phyloP scores from a whole-genome alignment of 2,113 vertebrate species.

The Muntiacus muntjak region DNA sequence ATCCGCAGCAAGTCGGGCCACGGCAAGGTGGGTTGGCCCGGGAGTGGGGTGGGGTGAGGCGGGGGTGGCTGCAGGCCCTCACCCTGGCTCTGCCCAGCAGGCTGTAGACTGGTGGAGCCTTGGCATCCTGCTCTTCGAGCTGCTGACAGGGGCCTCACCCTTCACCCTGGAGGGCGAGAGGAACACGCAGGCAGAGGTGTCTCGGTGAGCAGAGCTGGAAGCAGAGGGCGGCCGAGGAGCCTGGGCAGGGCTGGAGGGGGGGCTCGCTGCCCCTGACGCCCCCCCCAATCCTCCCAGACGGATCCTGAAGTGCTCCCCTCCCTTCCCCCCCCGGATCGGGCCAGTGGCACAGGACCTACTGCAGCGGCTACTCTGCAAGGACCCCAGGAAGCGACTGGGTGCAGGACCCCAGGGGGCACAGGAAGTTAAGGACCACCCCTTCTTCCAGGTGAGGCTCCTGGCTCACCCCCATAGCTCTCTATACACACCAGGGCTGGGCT shows the following conservation, averaged over 20 bases:
- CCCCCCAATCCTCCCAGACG: conserved; percentile 81
- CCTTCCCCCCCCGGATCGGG: conserved; percentile 88
- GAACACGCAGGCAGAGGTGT: conserved; percentile 93
- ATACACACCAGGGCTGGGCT: neutral
- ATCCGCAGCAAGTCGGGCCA: conserved; percentile 91
- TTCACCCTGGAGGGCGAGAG: conserved; percentile 93
- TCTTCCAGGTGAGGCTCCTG: conserved; percentile 86
- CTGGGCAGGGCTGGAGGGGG: conserved; percentile 49
- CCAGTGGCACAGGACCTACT: conserved; percentile 89
- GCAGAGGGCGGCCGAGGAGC: neutral
- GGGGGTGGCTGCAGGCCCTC: neutral
- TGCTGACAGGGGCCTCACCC: conserved; percentile 91
- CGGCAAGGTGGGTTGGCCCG: conserved; percentile 85
- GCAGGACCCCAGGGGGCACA: conserved; percentile 87
- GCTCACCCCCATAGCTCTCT: too few species aligned
- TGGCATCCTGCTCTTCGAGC: conserved; percentile 92
- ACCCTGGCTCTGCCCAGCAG: conserved; percentile 65
- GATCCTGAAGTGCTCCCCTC: conserved; percentile 91
- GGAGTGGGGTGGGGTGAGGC: neutral
- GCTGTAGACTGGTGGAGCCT: conserved; percentile 96
- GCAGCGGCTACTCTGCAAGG: conserved; percentile 88
- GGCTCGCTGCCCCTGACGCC: conserved; percentile 63
- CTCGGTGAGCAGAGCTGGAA: conserved; percentile 82
- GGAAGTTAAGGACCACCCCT: conserved; percentile 89
- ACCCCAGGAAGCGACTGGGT: conserved; percentile 90